A percentile compares a stretch with the other conserved stretches of the same genome.
These are phyloP conservation scores for Neuroterus valhalla DNA, from an alignment of 1,140 invertebrate species.

Conservation along the genomic window DNA sequence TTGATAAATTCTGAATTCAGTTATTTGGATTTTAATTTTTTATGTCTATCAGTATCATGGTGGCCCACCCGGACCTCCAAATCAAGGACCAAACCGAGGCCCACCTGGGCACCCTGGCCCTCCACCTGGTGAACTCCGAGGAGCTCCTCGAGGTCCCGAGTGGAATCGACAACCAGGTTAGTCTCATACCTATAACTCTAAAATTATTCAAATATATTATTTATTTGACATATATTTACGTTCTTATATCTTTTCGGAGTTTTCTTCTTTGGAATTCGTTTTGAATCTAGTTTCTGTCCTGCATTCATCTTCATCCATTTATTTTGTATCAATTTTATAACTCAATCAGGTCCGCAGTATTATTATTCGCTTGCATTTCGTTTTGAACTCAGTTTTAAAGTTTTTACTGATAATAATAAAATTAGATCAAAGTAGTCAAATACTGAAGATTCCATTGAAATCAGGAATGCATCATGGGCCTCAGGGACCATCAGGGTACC, in stretches of 20 bases:
- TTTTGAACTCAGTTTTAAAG: no score
- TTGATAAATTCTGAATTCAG: no score
- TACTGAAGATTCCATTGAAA: no score
- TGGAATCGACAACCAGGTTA: constrained; percentile 84
- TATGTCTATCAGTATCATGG: constrained; percentile 70
- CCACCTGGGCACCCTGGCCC: constrained; percentile 76
- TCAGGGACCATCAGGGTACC: constrained; percentile 74
- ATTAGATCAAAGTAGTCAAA: no score
- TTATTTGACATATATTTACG: no score
- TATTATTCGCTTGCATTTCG: neutral
- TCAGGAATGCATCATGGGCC: constrained; percentile 74
- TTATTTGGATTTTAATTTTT: neutral
- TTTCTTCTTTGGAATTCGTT: no score
- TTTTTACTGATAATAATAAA: neutral
- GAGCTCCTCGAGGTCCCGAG: constrained; percentile 80
- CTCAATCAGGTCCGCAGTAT: no score
- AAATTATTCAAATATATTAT: no score
- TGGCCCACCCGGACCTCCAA: constrained; percentile 79
- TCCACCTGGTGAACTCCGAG: constrained; percentile 76
- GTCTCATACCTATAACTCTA: neutral
- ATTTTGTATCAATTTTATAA: no score
- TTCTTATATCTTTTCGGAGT: no score
- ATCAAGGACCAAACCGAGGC: constrained; percentile 79
- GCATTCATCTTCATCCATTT: no score
- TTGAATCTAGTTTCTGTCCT: no score